Conservation (phyloP, 2,888 invertebrate species). For the Laothoe populi region DNA sequence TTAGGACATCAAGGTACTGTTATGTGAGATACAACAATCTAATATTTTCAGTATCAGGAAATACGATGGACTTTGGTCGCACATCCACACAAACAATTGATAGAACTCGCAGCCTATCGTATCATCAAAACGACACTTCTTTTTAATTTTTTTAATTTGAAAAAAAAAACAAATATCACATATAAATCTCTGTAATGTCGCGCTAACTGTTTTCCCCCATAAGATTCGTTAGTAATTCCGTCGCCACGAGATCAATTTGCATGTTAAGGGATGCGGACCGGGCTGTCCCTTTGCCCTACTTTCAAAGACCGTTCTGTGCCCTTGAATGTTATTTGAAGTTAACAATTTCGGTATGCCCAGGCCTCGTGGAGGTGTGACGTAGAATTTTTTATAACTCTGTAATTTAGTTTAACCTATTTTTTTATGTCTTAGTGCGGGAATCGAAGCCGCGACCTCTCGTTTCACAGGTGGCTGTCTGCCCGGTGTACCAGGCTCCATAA, state of each 20-base stretch:
- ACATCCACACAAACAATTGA: too few relatives aligned
- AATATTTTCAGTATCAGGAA: too few relatives aligned
- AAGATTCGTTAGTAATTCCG: conserved; percentile 23
- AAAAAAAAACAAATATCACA: neutral
- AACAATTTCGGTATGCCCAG: conserved; percentile 15
- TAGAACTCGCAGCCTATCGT: too few relatives aligned
- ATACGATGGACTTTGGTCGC: too few relatives aligned
- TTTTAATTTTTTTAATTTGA: neutral
- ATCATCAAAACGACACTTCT: neutral
- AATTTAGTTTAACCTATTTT: too few relatives aligned
- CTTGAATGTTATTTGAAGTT: conserved; percentile 22
- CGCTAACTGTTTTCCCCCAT: conserved; percentile 17
- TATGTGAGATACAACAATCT: too few relatives aligned
- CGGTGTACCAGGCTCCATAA: too few relatives aligned
- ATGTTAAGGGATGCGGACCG: conserved; percentile 25
- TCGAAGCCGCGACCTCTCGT: too few relatives aligned
- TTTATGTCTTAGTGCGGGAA: too few relatives aligned
- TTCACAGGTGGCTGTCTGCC: too few relatives aligned
- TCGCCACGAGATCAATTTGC: conserved; percentile 25
- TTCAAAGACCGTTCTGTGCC: conserved; percentile 4
- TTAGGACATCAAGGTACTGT: too few relatives aligned
- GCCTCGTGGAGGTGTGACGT: neutral
- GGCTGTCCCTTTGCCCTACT: conserved; percentile 20
- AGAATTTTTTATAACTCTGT: too few relatives aligned
- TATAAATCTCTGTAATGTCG: conserved; percentile 2